Base-by-base conservation (phyloP, 2,797 vertebrate species). In the Enteromius afrohamiltoni region DNA sequence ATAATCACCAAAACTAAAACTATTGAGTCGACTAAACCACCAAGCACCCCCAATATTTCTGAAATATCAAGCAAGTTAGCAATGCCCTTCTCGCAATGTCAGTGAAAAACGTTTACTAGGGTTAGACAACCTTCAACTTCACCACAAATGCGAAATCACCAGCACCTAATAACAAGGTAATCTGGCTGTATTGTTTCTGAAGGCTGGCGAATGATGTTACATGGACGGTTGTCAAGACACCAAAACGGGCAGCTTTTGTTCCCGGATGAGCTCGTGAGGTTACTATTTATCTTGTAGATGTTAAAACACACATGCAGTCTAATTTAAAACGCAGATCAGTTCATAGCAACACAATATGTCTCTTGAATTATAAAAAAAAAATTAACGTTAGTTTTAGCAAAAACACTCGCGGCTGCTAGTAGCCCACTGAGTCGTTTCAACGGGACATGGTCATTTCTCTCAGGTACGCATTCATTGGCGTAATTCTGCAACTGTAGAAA, bases 201-300 rank as follows among this genome's bases (percentile, higher is more conserved):
- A 49, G 0, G 37, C 53, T 62, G n/a, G 1, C 40, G 58, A 40
- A 19, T 47, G 70, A 19, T 34, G 70, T 34, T 75, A 53, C n/a
- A 31, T 31, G 45, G 55, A 68, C 23, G 73, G 49, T 42, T 76
- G 73, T 76, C 81, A 68, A 11, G 60, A 76, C 23, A 45, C 4
- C 49, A 45, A 3, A 31, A 53, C n/a, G n/a, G 76, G 23, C 71
- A 21, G 73, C 64, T 77, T 68, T 77, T 67, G 21, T 75, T 65
- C 58, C 17, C 42, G 5, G 55, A 55, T 29, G 23, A 9, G 34
- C 62, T 83, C 31, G 16, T 40, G 45, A 29, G 17, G 5, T 26
- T 40, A 53, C 13, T 3, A 11, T 19, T 26, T 21, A 51, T 37
- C 58, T 1, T 13, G 5, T 17, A 60, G 13, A 26, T 75, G 21